Evolutionary conservation across 2,797 vertebrate genomes (phyloP).

Genomic region (Helostoma temminkii): DNA sequence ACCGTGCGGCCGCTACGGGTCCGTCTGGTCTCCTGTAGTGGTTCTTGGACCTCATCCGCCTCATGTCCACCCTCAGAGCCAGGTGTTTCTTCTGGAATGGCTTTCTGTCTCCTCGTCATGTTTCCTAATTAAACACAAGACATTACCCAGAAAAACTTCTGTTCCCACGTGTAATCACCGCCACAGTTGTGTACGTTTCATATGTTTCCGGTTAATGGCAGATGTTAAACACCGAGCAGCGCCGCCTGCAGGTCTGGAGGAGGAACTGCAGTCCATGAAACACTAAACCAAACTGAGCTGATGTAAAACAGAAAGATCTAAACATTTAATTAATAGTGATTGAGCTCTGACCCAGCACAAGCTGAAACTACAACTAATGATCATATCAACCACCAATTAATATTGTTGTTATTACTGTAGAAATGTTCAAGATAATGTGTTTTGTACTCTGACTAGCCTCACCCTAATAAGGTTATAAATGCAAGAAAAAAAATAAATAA

Average conservation of each 20-base stretch:
- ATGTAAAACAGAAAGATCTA: too few relatives aligned
- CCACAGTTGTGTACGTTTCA: slow-evolving; percentile 4
- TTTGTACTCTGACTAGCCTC: too few relatives aligned
- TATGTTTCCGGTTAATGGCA: slow-evolving; percentile 41
- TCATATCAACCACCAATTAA: too few relatives aligned
- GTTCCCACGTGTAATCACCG: slow-evolving; percentile 60
- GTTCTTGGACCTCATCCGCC: slow-evolving; percentile 44
- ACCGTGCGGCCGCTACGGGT: slow-evolving; percentile 83
- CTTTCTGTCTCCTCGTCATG: slow-evolving; percentile 63
- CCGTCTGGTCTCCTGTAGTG: slow-evolving; percentile 59
- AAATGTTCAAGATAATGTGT: too few relatives aligned
- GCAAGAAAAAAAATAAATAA: too few relatives aligned
- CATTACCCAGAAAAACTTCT: slow-evolving; percentile 6
- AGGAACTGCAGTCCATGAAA: neutral
- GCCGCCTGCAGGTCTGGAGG: slow-evolving; percentile 47
- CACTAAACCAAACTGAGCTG: too few relatives aligned
- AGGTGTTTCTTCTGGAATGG: neutral
- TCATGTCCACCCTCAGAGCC: neutral
- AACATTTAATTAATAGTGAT: too few relatives aligned
- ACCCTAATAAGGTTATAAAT: too few relatives aligned
- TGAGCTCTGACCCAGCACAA: too few relatives aligned
- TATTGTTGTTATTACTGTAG: too few relatives aligned
- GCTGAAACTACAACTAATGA: too few relatives aligned
- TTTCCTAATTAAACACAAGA: slow-evolving; percentile 2
- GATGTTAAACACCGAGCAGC: neutral